These are phyloP conservation scores for Ciconia stormi DNA, from an alignment of 2,113 vertebrate species.

Conservation along the genomic window DNA sequence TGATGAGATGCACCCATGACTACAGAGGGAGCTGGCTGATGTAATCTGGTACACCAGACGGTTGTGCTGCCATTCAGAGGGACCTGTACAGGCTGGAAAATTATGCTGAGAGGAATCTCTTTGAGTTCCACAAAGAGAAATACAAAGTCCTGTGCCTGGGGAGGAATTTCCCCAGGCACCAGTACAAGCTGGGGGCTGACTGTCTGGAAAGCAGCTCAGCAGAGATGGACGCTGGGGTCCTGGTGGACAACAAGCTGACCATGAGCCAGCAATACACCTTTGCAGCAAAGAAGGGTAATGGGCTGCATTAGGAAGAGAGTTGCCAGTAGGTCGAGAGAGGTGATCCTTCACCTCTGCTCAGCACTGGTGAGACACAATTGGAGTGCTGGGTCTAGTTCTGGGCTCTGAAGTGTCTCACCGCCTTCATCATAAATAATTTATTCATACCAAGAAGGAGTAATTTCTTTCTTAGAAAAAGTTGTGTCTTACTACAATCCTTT, in stretches of 20 bases:
- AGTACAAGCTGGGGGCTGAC: background rate
- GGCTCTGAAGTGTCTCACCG: background rate
- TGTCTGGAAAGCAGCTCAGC: background rate
- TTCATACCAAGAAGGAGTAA: background rate
- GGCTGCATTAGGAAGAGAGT: background rate
- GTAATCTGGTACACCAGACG: background rate
- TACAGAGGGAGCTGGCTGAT: background rate
- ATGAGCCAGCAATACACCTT: background rate
- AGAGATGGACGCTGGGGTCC: background rate
- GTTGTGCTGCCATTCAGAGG: background rate
- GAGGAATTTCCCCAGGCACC: background rate
- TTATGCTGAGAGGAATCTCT: background rate
- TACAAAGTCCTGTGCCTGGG: background rate
- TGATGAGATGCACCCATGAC: background rate
- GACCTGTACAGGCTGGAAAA: background rate
- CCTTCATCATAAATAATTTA: fast-evolving
- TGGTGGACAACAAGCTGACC: background rate
- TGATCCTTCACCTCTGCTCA: background rate
- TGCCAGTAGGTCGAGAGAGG: background rate
- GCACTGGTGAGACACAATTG: background rate
- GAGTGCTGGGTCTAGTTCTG: background rate
- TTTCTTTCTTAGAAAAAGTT: background rate
- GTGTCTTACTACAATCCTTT: background rate
- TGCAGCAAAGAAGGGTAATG: background rate
- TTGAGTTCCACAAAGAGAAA: background rate